Conservation (phyloP, 1,140 invertebrate genomes). For the Drusus annulatus region DNA sequence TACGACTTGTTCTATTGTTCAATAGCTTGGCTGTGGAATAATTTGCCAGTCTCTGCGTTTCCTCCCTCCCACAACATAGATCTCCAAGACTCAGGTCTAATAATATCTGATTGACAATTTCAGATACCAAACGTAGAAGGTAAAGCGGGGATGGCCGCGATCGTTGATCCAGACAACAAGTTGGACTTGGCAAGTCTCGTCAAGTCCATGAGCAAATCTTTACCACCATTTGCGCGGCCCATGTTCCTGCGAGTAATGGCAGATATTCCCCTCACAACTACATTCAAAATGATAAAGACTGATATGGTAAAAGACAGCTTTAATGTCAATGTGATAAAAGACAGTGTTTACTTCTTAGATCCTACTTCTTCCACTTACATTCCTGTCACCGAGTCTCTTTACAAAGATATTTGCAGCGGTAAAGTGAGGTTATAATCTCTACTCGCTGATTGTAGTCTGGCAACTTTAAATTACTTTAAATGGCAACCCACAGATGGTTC, state of each 20-base stretch:
- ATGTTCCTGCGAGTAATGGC: conserved; percentile 89
- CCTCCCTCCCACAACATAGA: too few species aligned
- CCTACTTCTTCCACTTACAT: conserved; percentile 75
- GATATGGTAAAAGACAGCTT: conserved; percentile 87
- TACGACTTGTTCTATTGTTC: too few species aligned
- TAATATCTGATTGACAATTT: conserved; percentile 46
- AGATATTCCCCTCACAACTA: conserved; percentile 88
- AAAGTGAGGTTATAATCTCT: conserved; percentile 72
- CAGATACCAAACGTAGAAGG: conserved; percentile 90
- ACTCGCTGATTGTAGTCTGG: too few species aligned
- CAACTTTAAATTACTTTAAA: too few species aligned
- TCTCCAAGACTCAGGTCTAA: too few species aligned
- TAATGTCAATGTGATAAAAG: conserved; percentile 75
- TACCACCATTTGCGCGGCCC: conserved; percentile 90
- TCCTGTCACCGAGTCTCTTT: conserved; percentile 78
- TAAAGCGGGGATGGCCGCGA: conserved; percentile 90
- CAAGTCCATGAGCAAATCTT: conserved; percentile 75
- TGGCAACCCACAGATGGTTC: too few species aligned
- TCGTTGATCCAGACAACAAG: conserved; percentile 45
- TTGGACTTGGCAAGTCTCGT: conserved; percentile 72
- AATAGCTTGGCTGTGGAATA: too few species aligned
- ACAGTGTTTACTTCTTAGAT: conserved; percentile 84
- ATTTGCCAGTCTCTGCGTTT: too few species aligned
- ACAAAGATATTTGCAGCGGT: conserved; percentile 76
- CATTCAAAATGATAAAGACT: conserved; percentile 92